phyloP scores from a whole-genome alignment of 2,797 vertebrate species.

The Anomalospiza imberbis region DNA sequence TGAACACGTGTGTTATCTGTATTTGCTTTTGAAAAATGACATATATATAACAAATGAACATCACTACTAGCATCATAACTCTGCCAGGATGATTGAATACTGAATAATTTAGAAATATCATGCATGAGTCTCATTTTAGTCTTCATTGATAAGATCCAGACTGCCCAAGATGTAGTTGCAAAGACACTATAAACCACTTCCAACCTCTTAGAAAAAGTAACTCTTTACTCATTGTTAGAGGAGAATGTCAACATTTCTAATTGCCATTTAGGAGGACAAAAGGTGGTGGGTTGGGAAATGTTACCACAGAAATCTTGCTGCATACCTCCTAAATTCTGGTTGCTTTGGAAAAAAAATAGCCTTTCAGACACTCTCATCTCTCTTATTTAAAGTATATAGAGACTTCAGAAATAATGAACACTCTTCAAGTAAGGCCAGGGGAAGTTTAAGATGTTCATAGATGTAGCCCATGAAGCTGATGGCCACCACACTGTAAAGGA shows the following conservation, averaged over 20 bases:
- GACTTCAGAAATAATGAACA: not conserved
- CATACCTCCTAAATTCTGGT: not conserved
- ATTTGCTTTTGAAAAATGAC: not conserved
- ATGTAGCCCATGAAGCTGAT: not conserved
- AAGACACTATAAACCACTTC: not conserved
- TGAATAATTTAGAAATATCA: constrained; percentile 8
- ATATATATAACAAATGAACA: not conserved
- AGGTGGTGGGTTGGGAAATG: not conserved
- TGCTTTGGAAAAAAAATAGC: not conserved
- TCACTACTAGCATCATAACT: constrained; percentile 1
- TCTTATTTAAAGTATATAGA: not conserved
- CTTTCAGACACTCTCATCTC: not conserved
- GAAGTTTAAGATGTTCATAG: not conserved
- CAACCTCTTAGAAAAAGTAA: not conserved
- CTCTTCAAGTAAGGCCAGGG: not conserved
- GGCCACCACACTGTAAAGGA: not conserved
- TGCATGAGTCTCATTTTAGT: not conserved
- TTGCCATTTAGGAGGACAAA: not conserved
- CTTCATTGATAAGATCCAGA: not conserved
- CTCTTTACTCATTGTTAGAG: not conserved
- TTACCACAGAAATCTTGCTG: not conserved
- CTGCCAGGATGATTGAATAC: not conserved
- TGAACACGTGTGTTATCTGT: not conserved
- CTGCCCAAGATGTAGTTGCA: not conserved
- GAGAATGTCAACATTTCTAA: not conserved